These are phyloP conservation scores for Myopa testacea DNA, from an alignment of 2,888 invertebrate species.

Conservation along the genomic window DNA sequence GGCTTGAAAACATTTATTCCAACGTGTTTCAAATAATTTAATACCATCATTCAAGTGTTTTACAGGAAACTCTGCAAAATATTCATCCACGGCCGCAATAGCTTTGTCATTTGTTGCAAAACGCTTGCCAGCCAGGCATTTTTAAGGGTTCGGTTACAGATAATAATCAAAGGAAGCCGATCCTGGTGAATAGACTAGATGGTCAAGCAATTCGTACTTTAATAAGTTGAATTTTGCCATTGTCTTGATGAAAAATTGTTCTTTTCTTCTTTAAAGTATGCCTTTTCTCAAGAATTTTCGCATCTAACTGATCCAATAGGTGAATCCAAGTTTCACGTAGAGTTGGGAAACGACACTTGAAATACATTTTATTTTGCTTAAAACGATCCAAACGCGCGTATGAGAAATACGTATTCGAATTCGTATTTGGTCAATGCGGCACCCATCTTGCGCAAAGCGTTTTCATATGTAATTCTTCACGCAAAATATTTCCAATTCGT, in stretches of 20 bases:
- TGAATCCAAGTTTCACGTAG: not conserved
- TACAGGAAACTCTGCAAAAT: too few species aligned
- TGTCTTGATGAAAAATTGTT: slow-evolving; percentile 8
- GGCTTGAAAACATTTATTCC: not conserved
- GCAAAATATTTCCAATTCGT: too few species aligned
- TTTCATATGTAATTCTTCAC: too few species aligned
- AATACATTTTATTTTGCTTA: slow-evolving; percentile 11
- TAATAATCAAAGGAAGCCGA: not conserved
- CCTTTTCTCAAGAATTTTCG: not conserved
- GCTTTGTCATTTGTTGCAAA: not conserved
- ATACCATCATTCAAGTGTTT: not conserved
- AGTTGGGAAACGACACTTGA: not conserved
- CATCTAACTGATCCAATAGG: not conserved
- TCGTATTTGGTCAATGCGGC: not conserved
- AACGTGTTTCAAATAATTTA: not conserved
- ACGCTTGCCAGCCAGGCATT: slow-evolving; percentile 9
- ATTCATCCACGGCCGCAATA: too few species aligned
- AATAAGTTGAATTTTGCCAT: not conserved
- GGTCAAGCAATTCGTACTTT: not conserved
- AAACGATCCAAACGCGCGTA: not conserved
- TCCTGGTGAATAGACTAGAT: not conserved
- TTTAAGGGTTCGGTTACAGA: not conserved
- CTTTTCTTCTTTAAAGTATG: slow-evolving; percentile 13
- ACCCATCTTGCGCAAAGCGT: too few species aligned
- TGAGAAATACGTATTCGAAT: slow-evolving; percentile 7